These are phyloP conservation scores for Margarornis squamiger DNA, from an alignment of 2,797 vertebrate genomes.

Conservation along the genomic window DNA sequence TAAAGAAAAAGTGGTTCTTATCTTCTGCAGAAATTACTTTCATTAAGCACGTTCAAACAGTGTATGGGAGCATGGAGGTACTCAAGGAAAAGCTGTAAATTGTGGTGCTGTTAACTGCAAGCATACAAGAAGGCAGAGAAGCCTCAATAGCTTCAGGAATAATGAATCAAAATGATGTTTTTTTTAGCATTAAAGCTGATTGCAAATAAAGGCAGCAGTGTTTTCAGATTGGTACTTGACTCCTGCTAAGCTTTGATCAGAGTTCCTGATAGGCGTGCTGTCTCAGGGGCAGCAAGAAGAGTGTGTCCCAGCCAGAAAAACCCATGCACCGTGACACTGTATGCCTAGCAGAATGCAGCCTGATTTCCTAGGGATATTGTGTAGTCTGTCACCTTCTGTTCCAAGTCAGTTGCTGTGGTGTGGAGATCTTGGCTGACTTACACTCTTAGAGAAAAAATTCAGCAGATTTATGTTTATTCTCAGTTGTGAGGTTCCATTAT, in stretches of 20 bases:
- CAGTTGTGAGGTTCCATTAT: background rate
- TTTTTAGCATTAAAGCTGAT: slow-evolving; percentile 3
- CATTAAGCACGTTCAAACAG: slow-evolving; percentile 47
- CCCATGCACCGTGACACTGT: rapidly evolving
- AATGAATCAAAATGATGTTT: background rate
- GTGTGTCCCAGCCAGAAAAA: background rate
- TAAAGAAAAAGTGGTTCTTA: slow-evolving; percentile 64
- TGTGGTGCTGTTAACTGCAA: slow-evolving; percentile 54
- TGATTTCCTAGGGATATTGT: background rate
- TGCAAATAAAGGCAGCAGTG: slow-evolving; percentile 7
- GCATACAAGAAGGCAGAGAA: background rate
- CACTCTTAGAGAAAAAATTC: background rate
- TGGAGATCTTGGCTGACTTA: background rate
- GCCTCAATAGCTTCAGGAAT: background rate
- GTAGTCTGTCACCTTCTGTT: background rate
- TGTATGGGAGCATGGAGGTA: slow-evolving; percentile 47
- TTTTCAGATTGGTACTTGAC: background rate
- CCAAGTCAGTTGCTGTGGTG: background rate
- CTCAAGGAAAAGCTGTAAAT: slow-evolving; percentile 60
- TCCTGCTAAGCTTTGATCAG: background rate
- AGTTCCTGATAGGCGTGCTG: rapidly evolving
- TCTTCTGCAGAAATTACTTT: slow-evolving; percentile 68
- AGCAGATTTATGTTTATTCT: background rate
- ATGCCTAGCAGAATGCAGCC: background rate
- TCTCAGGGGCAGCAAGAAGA: background rate